Evolutionary conservation across 2,113 vertebrate genomes (phyloP).

Genomic region (Rana temporaria): DNA sequence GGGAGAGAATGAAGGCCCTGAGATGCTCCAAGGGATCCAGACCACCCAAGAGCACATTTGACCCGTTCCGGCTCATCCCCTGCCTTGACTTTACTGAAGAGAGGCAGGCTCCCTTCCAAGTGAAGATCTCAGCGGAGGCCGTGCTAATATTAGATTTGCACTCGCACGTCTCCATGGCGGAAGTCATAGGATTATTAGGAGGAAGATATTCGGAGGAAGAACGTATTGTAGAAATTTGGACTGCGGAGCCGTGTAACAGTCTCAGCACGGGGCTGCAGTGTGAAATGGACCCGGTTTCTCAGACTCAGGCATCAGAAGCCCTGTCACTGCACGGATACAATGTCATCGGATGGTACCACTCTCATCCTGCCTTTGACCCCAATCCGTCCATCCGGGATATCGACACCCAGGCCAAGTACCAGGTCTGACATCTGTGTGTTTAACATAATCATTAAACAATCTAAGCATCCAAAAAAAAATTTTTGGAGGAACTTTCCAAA

Average conservation of each 20-base stretch:
- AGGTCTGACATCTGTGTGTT: conserved; percentile 73
- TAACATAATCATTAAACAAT: background rate
- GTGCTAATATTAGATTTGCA: conserved; percentile 98
- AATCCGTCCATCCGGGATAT: conserved; percentile 94
- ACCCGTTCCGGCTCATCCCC: conserved; percentile 96
- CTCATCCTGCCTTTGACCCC: conserved; percentile 93
- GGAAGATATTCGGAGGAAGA: conserved; percentile 84
- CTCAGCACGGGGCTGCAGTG: conserved; percentile 96
- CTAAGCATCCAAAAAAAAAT: too few species aligned
- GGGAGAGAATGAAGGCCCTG: conserved; percentile 79
- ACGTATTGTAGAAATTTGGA: conserved; percentile 84
- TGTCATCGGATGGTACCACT: conserved; percentile 97
- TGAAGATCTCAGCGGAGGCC: conserved; percentile 89
- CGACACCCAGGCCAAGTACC: conserved; percentile 95
- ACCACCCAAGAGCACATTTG: conserved; percentile 85
- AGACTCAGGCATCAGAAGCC: conserved; percentile 90
- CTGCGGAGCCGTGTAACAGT: conserved; percentile 93
- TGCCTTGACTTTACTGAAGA: conserved; percentile 89
- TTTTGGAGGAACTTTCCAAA: too few species aligned
- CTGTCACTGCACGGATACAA: conserved; percentile 82
- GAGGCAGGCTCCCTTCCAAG: conserved; percentile 92
- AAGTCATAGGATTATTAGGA: conserved; percentile 94
- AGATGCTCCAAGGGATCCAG: conserved; percentile 82
- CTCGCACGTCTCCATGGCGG: conserved; percentile 91
- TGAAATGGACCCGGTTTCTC: conserved; percentile 96